Evolutionary conservation across 92 coral and sea anemone species (phyloP), one percentile per base, ranked within the genome.

Genomic region (Parazoanthus darwini): DNA sequence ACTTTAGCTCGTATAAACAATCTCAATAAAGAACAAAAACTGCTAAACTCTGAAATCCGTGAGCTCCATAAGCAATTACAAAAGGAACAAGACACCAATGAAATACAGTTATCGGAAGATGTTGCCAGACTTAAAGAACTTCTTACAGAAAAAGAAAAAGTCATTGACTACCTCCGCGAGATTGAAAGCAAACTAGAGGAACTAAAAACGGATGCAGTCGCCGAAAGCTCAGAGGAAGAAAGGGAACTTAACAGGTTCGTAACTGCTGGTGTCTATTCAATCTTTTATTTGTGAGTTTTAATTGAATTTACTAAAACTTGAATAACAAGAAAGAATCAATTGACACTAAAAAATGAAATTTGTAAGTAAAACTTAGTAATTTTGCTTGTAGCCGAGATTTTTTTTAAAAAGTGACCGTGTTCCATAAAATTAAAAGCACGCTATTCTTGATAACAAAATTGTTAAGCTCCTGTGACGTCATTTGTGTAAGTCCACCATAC

Each of bases 111-210:
- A 3, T 79, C 86, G 15, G 85, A 46, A 51, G 92, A 88, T 25
- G 86, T 82, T 38, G 75, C 78, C 7, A 78, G 80, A 15, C 82
- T 93, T 15, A 91, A 82, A 58, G 90, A 89, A 59, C 89, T 90
- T 50, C 83, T 95, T 14, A 39, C 80, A 35, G 82, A 91, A 51
- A 89, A 93, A 80, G 92, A 95, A 80, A 80, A 81, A 42, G 89
- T 92, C 20, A 90, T 86, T 50, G 93, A 89, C 9, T 95, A 95
- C 67, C 74, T 90, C 44, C 51, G 81, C 3, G 96, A 95, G 85
- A 93, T 95, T 15, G 91, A 95, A 58, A 67, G 85, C 35, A 85
- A 88, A 76, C 86, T 93, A 26, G 89, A 78, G 5, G 79, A 81
- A 73, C 85, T 79, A 26, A 68, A 89, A 33, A 66, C 72, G 14